Conservation (phyloP, 1,140 invertebrate species). For the Thaumatotibia leucotreta region DNA sequence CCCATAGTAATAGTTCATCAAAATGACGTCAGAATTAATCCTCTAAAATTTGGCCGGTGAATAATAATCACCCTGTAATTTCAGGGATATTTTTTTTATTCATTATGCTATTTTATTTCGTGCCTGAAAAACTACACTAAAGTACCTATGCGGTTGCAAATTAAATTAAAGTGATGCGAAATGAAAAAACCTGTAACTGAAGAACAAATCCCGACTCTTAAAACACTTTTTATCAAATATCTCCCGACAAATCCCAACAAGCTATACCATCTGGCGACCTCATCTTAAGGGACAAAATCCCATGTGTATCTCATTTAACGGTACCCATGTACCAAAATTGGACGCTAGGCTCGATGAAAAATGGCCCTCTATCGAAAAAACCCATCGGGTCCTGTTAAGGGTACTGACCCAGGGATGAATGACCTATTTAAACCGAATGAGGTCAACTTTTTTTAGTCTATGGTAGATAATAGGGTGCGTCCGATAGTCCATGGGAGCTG, state of each 20-base stretch:
- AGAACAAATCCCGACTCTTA: too few relatives aligned
- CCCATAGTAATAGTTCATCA: too few relatives aligned
- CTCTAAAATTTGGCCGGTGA: too few relatives aligned
- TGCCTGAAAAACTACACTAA: too few relatives aligned
- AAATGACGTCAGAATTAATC: too few relatives aligned
- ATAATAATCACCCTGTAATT: too few relatives aligned
- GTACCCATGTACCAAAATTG: constrained; percentile 64
- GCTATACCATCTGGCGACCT: constrained; percentile 9
- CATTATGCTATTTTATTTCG: too few relatives aligned
- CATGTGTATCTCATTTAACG: constrained; percentile 48
- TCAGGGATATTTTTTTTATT: too few relatives aligned
- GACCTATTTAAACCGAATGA: constrained; percentile 68
- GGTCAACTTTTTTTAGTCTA: constrained; percentile 31
- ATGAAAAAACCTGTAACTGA: too few relatives aligned
- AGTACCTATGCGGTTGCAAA: too few relatives aligned
- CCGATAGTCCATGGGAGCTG: constrained; percentile 4
- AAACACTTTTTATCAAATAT: constrained; percentile 21
- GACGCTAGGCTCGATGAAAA: constrained; percentile 68
- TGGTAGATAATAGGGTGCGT: constrained; percentile 23
- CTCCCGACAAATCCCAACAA: constrained; percentile 34
- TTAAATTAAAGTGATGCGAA: too few relatives aligned
- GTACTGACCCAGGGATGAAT: constrained; percentile 67
- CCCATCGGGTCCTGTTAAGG: constrained; percentile 65
- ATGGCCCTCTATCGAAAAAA: constrained; percentile 60
- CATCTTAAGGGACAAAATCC: background rate